Conservation (phyloP, 2,113 vertebrate species). For the Anguilla japonica region DNA sequence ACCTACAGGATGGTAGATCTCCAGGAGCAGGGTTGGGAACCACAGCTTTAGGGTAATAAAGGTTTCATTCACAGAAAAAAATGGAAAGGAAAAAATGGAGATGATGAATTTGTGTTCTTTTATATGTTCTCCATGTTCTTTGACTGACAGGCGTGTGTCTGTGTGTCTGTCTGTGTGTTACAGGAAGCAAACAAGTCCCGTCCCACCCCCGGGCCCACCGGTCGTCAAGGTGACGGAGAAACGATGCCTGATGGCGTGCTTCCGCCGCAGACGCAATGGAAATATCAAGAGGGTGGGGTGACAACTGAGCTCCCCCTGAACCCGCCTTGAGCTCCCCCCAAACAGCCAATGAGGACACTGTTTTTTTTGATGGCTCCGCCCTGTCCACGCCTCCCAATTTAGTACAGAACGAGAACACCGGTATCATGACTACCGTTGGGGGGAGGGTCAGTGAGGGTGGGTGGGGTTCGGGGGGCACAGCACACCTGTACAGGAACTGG, state of each 20-base stretch:
- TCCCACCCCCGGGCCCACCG: conserved; percentile 45
- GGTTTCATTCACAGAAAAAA: too few species aligned
- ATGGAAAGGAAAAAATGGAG: too few species aligned
- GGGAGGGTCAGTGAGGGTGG: too few species aligned
- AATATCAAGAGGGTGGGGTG: conserved; percentile 63
- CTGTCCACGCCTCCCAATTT: not conserved
- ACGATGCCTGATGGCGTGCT: conserved; percentile 56
- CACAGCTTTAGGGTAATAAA: too few species aligned
- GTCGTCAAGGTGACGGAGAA: conserved; percentile 50
- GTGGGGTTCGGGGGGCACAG: not conserved
- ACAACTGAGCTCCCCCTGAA: conserved; percentile 15
- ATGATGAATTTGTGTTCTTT: not conserved
- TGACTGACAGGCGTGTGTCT: not conserved
- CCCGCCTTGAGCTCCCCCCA: not conserved
- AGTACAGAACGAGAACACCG: not conserved
- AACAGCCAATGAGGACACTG: not conserved
- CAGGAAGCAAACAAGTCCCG: conserved; percentile 62
- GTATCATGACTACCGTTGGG: not conserved
- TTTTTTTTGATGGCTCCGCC: not conserved
- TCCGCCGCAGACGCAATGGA: conserved; percentile 57
- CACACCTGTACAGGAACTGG: not conserved
- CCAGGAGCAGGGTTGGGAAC: too few species aligned
- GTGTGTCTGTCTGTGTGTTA: not conserved
- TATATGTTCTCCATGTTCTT: not conserved
- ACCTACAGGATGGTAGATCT: too few species aligned